Percentiles rank a stretch among this genome's conserved stretches.
Conservation (phyloP, 2,888 invertebrate species). For the Caradrina kadenii region DNA sequence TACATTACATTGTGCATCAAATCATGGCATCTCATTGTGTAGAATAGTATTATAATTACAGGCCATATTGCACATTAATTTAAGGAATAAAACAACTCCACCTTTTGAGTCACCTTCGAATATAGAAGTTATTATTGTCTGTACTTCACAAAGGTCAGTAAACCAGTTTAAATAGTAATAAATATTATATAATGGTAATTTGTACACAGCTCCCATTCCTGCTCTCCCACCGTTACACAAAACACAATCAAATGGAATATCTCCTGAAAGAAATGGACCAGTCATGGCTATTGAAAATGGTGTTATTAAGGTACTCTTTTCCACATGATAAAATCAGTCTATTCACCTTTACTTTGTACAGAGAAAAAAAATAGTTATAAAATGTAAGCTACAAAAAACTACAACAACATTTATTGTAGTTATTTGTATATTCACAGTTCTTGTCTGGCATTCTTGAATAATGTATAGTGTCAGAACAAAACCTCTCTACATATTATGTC, state of each 20-base stretch:
- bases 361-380: background rate
- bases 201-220: slow-evolving; percentile 64
- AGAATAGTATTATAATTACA: no score
- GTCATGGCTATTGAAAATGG: slow-evolving; percentile 88
- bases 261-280: slow-evolving; percentile 76
- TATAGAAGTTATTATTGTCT: background rate
- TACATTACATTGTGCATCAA: background rate
- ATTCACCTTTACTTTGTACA: background rate
- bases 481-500: no score
- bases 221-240: slow-evolving; percentile 50
- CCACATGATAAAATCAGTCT: background rate
- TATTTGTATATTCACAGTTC: no score
- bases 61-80: no score
- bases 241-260: slow-evolving; percentile 54
- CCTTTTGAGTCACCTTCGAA: background rate
- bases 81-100: no score
- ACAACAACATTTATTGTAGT: background rate
- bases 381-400: background rate
- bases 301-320: slow-evolving; percentile 81
- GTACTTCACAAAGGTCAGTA: background rate
- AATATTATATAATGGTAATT: slow-evolving; percentile 14
- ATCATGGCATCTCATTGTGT: no score
- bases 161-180: no score
- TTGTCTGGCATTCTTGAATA: background rate
- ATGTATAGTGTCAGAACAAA: background rate